Conservation (phyloP, 2,797 vertebrate species). For the Tamandua tetradactyla region DNA sequence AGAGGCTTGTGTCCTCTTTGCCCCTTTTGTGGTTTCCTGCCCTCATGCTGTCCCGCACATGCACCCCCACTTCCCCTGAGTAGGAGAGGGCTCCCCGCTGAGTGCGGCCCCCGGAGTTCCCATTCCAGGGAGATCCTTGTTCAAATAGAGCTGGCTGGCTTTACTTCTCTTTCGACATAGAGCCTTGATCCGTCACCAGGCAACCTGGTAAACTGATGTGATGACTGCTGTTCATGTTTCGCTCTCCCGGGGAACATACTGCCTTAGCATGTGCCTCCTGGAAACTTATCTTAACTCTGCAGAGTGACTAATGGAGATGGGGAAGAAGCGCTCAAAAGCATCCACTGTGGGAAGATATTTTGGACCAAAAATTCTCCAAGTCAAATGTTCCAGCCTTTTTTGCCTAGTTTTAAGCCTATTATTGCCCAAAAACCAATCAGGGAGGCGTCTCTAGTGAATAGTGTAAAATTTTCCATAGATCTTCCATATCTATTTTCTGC, state of each 20-base stretch:
- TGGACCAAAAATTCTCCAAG: neutral
- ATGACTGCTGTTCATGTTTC: neutral
- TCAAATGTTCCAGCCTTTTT: neutral
- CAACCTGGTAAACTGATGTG: neutral
- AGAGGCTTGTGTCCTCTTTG: neutral
- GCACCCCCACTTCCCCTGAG: neutral
- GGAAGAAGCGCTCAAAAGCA: neutral
- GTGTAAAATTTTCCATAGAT: neutral
- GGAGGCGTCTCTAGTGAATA: neutral
- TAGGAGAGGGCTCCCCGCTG: neutral
- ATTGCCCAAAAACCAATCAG: neutral
- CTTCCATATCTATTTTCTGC: neutral
- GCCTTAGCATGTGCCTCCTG: neutral
- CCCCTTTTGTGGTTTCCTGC: neutral
- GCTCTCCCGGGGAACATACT: neutral
- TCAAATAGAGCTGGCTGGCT: neutral
- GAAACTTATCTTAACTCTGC: neutral
- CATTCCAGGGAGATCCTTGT: neutral
- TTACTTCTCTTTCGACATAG: neutral
- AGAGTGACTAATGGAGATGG: neutral
- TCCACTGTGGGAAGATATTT: neutral
- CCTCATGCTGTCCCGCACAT: fast-evolving
- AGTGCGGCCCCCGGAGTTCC: neutral
- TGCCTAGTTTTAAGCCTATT: neutral
- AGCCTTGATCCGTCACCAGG: neutral